These are phyloP conservation scores for Bostrychus sinensis DNA, from an alignment of 2,113 vertebrate genomes.

Conservation along the genomic window DNA sequence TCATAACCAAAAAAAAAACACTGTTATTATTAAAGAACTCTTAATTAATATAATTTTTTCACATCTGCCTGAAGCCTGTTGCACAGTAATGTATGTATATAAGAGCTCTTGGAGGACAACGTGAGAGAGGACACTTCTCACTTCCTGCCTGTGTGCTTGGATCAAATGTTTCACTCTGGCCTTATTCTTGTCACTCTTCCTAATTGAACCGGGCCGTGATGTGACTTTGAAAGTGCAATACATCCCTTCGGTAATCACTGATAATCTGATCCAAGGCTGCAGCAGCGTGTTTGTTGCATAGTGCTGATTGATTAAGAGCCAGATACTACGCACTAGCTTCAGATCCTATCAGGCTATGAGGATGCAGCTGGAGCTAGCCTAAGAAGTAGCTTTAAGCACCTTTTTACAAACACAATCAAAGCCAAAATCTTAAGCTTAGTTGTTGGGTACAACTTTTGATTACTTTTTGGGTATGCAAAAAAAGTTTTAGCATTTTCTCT, in stretches of 20 bases:
- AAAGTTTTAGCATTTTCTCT: too few relatives aligned
- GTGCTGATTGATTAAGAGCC: slow-evolving; percentile 43
- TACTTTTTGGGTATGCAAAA: too few relatives aligned
- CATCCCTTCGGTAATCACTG: slow-evolving; percentile 39
- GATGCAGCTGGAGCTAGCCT: slow-evolving; percentile 5
- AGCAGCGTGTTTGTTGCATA: slow-evolving; percentile 36
- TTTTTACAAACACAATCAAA: neutral
- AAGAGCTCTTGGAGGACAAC: neutral
- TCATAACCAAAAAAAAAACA: too few relatives aligned
- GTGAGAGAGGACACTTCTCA: neutral
- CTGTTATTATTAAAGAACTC: too few relatives aligned
- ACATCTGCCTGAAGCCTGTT: too few relatives aligned
- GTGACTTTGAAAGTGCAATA: slow-evolving; percentile 11
- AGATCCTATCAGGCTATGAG: slow-evolving; percentile 34
- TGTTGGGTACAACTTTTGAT: too few relatives aligned
- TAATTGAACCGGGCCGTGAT: slow-evolving; percentile 39
- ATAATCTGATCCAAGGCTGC: slow-evolving; percentile 35
- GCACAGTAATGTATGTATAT: too few relatives aligned
- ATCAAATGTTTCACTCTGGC: neutral
- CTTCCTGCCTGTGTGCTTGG: slow-evolving; percentile 1
- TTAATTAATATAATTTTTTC: too few relatives aligned
- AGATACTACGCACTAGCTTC: slow-evolving; percentile 5
- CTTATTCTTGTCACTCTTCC: slow-evolving; percentile 26
- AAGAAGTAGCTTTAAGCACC: neutral
- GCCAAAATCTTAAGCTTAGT: neutral